Evolutionary conservation across 2,113 vertebrate species (phyloP).

Genomic region (Hemicordylus capensis): DNA sequence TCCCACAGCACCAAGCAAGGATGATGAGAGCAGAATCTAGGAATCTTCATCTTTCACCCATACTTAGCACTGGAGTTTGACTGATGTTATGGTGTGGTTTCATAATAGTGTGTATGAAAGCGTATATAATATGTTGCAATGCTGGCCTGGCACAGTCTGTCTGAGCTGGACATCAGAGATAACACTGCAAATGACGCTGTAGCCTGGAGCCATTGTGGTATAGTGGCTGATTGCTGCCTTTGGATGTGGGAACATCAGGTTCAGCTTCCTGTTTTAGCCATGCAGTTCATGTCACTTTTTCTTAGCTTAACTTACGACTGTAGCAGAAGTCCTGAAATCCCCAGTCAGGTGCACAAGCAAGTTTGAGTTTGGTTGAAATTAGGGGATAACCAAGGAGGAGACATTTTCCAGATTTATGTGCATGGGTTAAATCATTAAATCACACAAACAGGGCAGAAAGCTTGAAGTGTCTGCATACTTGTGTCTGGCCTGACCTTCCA

Average conservation of each 20-base stretch:
- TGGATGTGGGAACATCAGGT: background rate
- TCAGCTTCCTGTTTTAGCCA: background rate
- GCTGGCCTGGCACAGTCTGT: background rate
- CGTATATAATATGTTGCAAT: conserved; percentile 33
- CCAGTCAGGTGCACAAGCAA: too few relatives aligned
- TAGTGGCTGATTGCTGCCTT: background rate
- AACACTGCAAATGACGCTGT: background rate
- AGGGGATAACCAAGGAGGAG: background rate
- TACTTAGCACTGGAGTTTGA: background rate
- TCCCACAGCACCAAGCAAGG: background rate
- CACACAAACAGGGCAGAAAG: background rate
- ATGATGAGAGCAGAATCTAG: background rate
- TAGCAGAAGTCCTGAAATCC: background rate
- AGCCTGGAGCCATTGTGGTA: background rate
- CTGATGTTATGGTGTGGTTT: background rate
- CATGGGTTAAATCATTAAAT: background rate
- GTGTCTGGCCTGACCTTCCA: background rate
- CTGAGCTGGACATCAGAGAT: background rate
- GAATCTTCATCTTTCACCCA: background rate
- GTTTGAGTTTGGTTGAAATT: background rate
- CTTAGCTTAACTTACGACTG: too few relatives aligned
- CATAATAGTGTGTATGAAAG: background rate
- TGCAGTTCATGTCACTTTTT: background rate
- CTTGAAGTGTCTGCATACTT: background rate
- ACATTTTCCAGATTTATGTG: background rate